phyloP scores from a whole-genome alignment of 2,113 vertebrate species.

The Dasyornis broadbenti region DNA sequence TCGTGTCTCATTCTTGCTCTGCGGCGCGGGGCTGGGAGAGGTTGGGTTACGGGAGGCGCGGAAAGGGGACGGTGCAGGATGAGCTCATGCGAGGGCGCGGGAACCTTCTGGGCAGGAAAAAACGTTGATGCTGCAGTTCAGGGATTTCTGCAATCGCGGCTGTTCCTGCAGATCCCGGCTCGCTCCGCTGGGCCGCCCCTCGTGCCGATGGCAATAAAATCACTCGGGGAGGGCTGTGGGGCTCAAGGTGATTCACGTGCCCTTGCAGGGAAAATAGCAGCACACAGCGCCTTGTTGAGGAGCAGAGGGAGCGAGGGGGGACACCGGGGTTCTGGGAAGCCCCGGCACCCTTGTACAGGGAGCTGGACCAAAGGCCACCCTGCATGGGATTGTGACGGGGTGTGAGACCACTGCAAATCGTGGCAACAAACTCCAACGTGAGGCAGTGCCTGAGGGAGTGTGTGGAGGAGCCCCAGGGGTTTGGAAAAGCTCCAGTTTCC shows the following conservation, averaged over 20 bases:
- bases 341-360: no score
- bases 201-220: background rate
- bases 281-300: background rate
- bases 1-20: background rate
- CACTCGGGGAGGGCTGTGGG: background rate
- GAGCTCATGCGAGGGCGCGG: slow-evolving; percentile 1
- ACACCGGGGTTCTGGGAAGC: background rate
- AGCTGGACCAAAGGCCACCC: background rate
- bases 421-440: background rate
- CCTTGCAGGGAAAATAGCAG: background rate
- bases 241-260: background rate
- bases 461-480: fast-evolving
- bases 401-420: fast-evolving
- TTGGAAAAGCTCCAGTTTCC: background rate
- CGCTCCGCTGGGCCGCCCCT: background rate
- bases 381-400: fast-evolving
- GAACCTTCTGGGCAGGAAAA: slow-evolving; percentile 9
- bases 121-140: background rate
- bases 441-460: background rate
- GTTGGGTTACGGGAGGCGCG: slow-evolving; percentile 11
- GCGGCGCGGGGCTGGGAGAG: background rate
- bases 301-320: background rate
- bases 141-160: background rate
- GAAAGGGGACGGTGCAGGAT: background rate
- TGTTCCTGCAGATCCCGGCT: background rate